phyloP scores from a whole-genome alignment of 2,888 invertebrate genomes.

The Scrobipalpa atriplicella region DNA sequence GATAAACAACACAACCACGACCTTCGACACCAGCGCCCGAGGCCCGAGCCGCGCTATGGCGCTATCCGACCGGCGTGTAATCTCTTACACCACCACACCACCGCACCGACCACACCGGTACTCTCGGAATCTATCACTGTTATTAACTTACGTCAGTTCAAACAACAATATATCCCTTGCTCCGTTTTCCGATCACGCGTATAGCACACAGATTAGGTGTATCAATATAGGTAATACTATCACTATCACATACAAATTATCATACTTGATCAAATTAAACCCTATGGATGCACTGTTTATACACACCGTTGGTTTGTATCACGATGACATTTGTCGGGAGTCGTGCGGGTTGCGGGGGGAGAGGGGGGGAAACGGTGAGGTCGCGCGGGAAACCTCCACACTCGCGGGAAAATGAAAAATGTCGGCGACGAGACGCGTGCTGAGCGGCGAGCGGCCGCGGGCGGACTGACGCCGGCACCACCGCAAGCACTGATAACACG shows the following conservation, averaged over 20 bases:
- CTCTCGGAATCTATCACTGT: slow-evolving; percentile 52
- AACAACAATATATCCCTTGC: slow-evolving; percentile 65
- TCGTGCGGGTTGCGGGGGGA: slow-evolving; percentile 42
- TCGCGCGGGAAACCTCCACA: slow-evolving; percentile 60
- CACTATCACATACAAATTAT: slow-evolving; percentile 67
- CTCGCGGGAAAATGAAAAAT: slow-evolving; percentile 36
- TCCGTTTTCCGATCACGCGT: slow-evolving; percentile 75
- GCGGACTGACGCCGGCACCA: slow-evolving; percentile 59
- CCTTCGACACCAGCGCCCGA: slow-evolving; percentile 53
- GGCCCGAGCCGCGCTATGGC: slow-evolving; percentile 16
- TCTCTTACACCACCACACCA: slow-evolving; percentile 46
- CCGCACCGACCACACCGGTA: not conserved
- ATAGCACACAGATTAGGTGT: slow-evolving; percentile 53
- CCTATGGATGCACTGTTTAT: slow-evolving; percentile 50
- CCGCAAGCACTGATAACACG: slow-evolving; percentile 67
- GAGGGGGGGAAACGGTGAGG: slow-evolving; percentile 47
- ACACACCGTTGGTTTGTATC: slow-evolving; percentile 68
- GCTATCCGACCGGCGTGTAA: slow-evolving; percentile 44
- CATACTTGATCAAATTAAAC: slow-evolving; percentile 58
- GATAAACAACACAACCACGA: slow-evolving; percentile 64
- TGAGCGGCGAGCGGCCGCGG: slow-evolving; percentile 53
- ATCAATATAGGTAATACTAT: slow-evolving; percentile 20
- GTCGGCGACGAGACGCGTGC: slow-evolving; percentile 59
- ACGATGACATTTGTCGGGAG: slow-evolving; percentile 65
- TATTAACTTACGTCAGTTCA: slow-evolving; percentile 67